phyloP scores from a whole-genome alignment of 2,888 invertebrate genomes.

The Agriopis leucophaearia region DNA sequence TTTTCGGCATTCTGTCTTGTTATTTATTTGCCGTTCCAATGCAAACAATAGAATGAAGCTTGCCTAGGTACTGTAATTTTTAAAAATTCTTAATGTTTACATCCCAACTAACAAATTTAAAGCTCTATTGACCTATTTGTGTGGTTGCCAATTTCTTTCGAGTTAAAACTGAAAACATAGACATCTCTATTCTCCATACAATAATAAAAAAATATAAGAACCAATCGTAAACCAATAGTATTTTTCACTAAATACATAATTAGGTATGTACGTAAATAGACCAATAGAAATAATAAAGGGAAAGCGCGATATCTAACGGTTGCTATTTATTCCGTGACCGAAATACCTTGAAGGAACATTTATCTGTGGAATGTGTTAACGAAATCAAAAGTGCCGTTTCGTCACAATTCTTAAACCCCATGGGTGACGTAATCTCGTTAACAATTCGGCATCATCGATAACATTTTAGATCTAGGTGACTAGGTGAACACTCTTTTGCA shows the following conservation, averaged over 20 bases:
- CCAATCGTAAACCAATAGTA: neutral
- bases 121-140: constrained; percentile 1
- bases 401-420: constrained; percentile 16
- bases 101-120: neutral
- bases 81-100: neutral
- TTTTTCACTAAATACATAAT: too few species aligned
- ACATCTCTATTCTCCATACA: neutral
- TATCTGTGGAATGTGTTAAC: constrained; percentile 5
- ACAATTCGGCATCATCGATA: constrained; percentile 3
- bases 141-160: neutral
- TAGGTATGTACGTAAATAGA: too few species aligned
- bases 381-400: constrained; percentile 18
- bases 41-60: too few species aligned
- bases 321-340: neutral
- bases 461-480: too few species aligned
- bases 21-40: neutral
- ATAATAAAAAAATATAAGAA: neutral
- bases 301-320: too few species aligned
- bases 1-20: neutral
- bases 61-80: too few species aligned
- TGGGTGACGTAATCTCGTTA: constrained; percentile 23
- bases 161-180: too few species aligned
- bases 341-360: constrained; percentile 1
- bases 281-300: too few species aligned
- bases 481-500: constrained; percentile 4